Percentiles rank a stretch among this genome's conserved stretches.
phyloP scores from a whole-genome alignment of 2,888 invertebrate genomes.

The Torymus tubicola region DNA sequence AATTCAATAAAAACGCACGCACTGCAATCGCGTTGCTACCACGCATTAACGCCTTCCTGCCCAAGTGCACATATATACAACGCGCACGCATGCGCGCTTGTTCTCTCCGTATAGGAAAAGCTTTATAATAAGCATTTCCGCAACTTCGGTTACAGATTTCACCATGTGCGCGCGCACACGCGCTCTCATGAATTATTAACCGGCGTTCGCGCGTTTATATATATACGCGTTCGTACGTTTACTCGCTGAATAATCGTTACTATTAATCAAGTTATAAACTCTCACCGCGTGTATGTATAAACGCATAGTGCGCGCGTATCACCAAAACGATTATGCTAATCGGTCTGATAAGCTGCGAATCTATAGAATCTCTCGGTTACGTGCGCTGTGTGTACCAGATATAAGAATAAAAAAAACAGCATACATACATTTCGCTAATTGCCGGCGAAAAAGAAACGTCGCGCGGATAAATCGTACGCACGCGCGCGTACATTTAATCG shows the following conservation, averaged over 20 bases:
- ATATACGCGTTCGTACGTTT: constrained; percentile 33
- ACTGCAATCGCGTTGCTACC: no score
- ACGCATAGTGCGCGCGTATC: constrained; percentile 1
- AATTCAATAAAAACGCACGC: no score
- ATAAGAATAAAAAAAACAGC: constrained; percentile 13
- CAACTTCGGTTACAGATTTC: constrained; percentile 52
- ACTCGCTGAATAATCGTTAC: constrained; percentile 47
- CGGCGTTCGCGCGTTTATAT: no score
- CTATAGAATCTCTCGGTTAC: constrained; percentile 20
- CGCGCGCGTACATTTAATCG: not conserved
- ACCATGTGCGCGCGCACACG: constrained; percentile 21
- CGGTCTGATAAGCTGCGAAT: constrained; percentile 34
- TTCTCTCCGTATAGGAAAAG: constrained; percentile 42
- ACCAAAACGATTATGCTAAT: constrained; percentile 51
- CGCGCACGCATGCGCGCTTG: not conserved
- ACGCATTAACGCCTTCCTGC: no score
- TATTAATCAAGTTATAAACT: constrained; percentile 56
- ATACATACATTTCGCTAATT: constrained; percentile 42
- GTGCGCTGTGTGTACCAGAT: not conserved
- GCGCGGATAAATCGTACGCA: no score
- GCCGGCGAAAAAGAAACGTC: not conserved
- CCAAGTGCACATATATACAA: constrained; percentile 4
- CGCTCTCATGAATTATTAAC: constrained; percentile 49
- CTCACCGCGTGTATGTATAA: constrained; percentile 10
- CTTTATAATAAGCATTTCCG: constrained; percentile 43